Percentiles rank a stretch among this genome's conserved stretches.
These are phyloP conservation scores for Myrmecobius fasciatus DNA, from an alignment of 2,113 vertebrate species.

Conservation along the genomic window DNA sequence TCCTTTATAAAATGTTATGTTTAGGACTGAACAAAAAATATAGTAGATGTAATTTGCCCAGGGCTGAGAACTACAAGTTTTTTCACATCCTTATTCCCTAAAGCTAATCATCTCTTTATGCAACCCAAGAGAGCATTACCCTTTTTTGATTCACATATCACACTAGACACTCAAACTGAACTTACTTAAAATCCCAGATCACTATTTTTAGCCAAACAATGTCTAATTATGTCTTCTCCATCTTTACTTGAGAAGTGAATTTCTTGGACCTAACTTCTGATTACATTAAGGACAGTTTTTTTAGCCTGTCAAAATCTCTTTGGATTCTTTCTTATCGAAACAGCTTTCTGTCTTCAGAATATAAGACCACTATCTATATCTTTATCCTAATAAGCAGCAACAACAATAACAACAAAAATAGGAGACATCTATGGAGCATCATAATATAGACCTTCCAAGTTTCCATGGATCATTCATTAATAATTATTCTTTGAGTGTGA, in stretches of 20 bases:
- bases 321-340: not conserved
- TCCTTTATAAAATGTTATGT: not conserved
- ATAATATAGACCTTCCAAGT: not conserved
- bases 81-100: not conserved
- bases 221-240: not conserved
- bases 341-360: not conserved
- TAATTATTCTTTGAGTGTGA: not conserved
- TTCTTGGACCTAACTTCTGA: not conserved
- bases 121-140: not conserved
- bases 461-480: not conserved
- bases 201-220: not conserved
- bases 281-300: not conserved
- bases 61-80: not conserved
- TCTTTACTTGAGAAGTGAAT: not conserved
- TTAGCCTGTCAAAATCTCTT: not conserved
- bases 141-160: not conserved
- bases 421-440: not conserved
- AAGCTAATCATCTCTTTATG: not conserved
- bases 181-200: not conserved
- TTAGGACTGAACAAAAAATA: not conserved
- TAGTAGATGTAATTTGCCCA: not conserved
- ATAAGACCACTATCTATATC: not conserved
- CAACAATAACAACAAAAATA: not conserved
- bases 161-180: not conserved
- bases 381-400: not conserved